A percentile compares a stretch with the other conserved stretches of the same genome.
Evolutionary conservation across 2,113 vertebrate genomes (phyloP).

Genomic region (Actenoides hombroni): DNA sequence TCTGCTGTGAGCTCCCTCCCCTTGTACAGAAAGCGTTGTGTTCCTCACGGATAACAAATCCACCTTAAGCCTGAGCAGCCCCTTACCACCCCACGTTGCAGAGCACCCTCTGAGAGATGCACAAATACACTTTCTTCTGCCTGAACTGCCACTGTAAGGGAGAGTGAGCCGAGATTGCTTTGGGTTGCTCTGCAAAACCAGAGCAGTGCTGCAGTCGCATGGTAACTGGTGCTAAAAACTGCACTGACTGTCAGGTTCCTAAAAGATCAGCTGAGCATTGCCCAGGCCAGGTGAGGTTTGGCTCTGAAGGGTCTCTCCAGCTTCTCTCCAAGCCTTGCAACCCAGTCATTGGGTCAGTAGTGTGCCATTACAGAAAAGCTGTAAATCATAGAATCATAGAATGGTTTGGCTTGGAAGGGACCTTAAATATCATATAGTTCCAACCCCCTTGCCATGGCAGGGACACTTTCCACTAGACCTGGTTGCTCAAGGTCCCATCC

Average conservation of each 20-base stretch:
- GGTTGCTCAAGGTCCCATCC: too few relatives aligned
- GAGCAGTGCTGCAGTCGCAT: not conserved
- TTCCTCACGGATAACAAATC: not conserved
- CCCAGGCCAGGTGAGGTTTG: not conserved
- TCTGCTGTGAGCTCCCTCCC: not conserved
- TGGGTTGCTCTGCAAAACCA: not conserved
- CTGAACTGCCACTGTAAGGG: not conserved
- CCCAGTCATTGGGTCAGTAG: not conserved
- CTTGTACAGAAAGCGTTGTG: accelerated
- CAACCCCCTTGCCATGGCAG: too few relatives aligned
- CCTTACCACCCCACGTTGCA: accelerated
- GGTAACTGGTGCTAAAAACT: not conserved
- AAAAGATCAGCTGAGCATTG: not conserved
- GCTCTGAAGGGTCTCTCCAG: not conserved
- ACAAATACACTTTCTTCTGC: not conserved
- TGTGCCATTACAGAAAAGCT: accelerated
- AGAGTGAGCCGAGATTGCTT: not conserved
- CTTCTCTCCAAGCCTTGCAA: not conserved
- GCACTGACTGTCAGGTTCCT: not conserved
- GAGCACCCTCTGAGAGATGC: not conserved
- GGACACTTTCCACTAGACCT: too few relatives aligned
- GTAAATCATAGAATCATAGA: too few relatives aligned
- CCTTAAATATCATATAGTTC: too few relatives aligned
- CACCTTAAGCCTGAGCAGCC: not conserved
- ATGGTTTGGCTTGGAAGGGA: too few relatives aligned